Evolutionary conservation across 2,113 vertebrate species (phyloP), one percentile per base, ranked within the genome.

Genomic region (Galemys pyrenaicus): DNA sequence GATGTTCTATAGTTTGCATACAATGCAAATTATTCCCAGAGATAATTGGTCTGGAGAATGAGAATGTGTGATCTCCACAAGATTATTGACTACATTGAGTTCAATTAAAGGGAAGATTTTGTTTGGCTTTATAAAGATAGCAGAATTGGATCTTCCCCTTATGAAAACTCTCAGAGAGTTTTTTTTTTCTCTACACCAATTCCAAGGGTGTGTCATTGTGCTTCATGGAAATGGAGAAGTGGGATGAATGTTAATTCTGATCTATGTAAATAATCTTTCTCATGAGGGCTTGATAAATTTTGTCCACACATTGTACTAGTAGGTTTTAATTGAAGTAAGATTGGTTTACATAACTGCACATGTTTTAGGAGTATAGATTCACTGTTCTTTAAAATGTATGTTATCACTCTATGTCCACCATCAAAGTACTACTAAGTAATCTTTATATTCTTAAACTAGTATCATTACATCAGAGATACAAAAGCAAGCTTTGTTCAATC

Each of bases 401-500:
- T 56, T 56, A 22, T 56, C 54, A 56, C 20, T 22, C 20, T 22
- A 22, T 6, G 7, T 56, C 54, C 20, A 22, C 54, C 20, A 22
- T 22, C 54, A 56, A 56, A 22, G 19, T 56, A 91, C 51, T 90
- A 54, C 67, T 91, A 89, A 54, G 54, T 86, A 91, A 67, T 91
- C 32, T 89, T 94, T 80, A 71, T 65, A 60, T 90, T 70, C 65
- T 92, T 92, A 85, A 91, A 41, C 81, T 28, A 92, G 49, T 89
- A n/a, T 65, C 81, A 65, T 95, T 78, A 88, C 87, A 46, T 96
- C 87, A 84, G 70, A 62, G 32, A 89, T 84, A 60, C 37, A 80
- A 92, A 95, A 87, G 51, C 35, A 88, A 70, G 85, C 49, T 89
- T 96, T 92, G 51, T 35, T 95, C 28, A 11, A 60, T 85, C 91